These are phyloP conservation scores for Colostygia pectinataria DNA, from an alignment of 2,888 invertebrate species.

Conservation along the genomic window DNA sequence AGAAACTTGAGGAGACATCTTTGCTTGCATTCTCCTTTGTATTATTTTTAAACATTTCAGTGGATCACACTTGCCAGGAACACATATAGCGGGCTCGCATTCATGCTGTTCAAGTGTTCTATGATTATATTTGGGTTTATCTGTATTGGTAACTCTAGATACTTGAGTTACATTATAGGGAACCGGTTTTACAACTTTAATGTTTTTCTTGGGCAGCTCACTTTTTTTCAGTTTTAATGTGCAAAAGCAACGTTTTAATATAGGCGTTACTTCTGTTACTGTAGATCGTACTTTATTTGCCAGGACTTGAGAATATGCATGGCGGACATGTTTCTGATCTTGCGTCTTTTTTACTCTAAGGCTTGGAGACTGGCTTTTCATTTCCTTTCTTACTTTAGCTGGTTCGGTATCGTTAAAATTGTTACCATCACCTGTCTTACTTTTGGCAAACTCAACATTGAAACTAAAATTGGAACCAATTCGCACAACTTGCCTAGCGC, in stretches of 20 bases:
- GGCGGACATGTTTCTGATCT: not conserved
- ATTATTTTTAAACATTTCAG: conserved; percentile 44
- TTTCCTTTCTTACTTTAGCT: not conserved
- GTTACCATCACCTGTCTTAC: not conserved
- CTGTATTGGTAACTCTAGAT: not conserved
- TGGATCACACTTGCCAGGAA: conserved; percentile 49
- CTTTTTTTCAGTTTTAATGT: conserved; percentile 30
- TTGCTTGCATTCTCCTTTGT: conserved; percentile 35
- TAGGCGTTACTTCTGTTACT: conserved; percentile 20
- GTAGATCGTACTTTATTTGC: conserved; percentile 22
- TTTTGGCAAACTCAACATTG: conserved; percentile 42
- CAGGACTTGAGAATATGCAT: conserved; percentile 26
- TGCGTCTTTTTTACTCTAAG: conserved; percentile 6
- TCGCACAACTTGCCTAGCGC: conserved; percentile 39
- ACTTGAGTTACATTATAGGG: not conserved
- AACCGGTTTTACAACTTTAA: not conserved
- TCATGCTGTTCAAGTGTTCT: conserved; percentile 40
- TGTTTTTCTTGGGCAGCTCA: not conserved
- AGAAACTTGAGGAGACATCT: no score
- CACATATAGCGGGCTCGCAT: conserved; percentile 49
- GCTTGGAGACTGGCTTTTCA: not conserved
- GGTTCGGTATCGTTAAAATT: not conserved
- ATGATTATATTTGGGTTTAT: not conserved
- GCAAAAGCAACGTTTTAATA: conserved; percentile 42
- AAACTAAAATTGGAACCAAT: conserved; percentile 46